Percentiles rank a stretch among this genome's conserved stretches.
Evolutionary conservation across 1,140 invertebrate species (phyloP).

Genomic region (Zaprionus africanus): DNA sequence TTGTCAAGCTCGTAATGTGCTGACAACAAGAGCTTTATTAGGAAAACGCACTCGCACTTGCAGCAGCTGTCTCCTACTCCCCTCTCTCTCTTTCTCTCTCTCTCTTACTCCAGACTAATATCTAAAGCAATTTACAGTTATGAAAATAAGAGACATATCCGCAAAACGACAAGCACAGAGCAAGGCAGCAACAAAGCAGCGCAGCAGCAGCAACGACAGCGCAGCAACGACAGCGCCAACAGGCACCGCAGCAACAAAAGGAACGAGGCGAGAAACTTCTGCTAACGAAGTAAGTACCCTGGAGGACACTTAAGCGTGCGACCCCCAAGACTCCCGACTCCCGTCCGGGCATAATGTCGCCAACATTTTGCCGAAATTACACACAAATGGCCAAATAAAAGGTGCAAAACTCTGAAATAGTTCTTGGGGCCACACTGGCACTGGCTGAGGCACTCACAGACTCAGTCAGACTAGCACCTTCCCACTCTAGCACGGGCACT

Average conservation of each 20-base stretch:
- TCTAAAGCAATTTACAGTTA: constrained; percentile 84
- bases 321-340: constrained; percentile 52
- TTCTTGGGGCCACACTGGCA: constrained; percentile 25
- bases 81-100: background rate
- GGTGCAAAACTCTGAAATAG: constrained; percentile 76
- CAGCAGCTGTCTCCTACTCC: constrained; percentile 7
- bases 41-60: constrained; percentile 44
- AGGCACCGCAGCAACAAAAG: constrained; percentile 49
- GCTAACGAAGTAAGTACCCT: constrained; percentile 83
- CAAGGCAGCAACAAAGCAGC: constrained; percentile 37
- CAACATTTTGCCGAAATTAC: constrained; percentile 80
- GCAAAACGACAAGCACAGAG: constrained; percentile 75
- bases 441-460: constrained; percentile 4
- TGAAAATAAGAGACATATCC: constrained; percentile 84
- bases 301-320: constrained; percentile 83
- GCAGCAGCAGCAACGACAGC: constrained; percentile 27
- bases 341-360: constrained; percentile 73
- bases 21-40: constrained; percentile 59
- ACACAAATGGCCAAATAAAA: constrained; percentile 81
- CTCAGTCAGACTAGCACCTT: constrained; percentile 4
- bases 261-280: constrained; percentile 75
- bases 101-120: constrained; percentile 67
- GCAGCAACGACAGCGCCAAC: constrained; percentile 15
- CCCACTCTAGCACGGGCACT: background rate
- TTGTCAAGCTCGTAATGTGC: constrained; percentile 58